Evolutionary conservation across 2,113 vertebrate genomes (phyloP), one percentile per base, ranked within the genome.

Genomic region (Cyprinodon tularosa): DNA sequence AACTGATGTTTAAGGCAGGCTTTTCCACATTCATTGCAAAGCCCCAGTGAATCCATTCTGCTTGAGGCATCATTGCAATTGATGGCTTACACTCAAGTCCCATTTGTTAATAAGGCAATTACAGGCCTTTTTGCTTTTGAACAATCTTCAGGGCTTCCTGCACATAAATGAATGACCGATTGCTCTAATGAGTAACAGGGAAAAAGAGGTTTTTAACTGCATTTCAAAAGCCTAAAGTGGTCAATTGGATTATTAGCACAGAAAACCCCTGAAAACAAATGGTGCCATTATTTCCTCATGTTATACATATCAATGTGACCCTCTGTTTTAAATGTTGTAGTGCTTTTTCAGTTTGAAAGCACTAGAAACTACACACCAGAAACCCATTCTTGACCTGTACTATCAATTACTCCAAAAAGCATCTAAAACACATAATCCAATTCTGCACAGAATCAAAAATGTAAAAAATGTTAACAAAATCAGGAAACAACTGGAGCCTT

Each of bases 81-180:
- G 63, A 81, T 60, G 66, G 53, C 74, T 77, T 78, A 63, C 74
- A 42, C 84, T 72, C 63, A 40, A 79, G 67, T 76, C 68, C 77
- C 81, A 76, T 88, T 90, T 85, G 67, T 80, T 80, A 81, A 84
- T 83, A 66, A 81, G 66, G 80, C 79, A 88, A 88, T 91, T 90
- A 87, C n/a, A 77, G 39, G 61, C 75, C 29, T 77, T 87, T 89
- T 80, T 72, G 73, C 69, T 77, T 85, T 85, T n/a, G 3, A 78
- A 74, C 66, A 66, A 85, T 82, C 80, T 69, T 53, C 66, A 45
- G 22, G 42, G 42, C 68, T 84, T 87, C 83, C 78, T 80, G 63
- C 60, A 15, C 29, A 74, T 77, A 64, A 81, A 77, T 13, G 29
- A 86, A 76, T 77, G 88, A 79, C 76, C 73, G 47, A 17, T 79